Conservation (phyloP, 2,113 vertebrate genomes). For the Strix aluco region DNA sequence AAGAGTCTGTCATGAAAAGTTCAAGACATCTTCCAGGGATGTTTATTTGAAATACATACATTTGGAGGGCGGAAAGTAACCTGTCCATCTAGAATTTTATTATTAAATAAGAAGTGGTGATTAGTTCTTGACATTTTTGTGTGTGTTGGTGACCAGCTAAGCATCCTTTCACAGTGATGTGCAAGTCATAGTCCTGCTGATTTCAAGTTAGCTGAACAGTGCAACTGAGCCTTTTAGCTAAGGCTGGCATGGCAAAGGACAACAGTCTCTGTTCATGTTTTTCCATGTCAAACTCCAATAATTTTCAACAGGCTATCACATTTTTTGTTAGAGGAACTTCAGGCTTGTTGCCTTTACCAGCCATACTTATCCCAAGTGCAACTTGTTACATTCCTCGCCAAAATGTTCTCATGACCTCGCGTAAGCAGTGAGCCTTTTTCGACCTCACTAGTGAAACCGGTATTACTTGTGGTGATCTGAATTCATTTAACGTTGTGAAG, state of each 20-base stretch:
- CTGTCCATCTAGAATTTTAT: background rate
- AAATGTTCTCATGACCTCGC: conserved; percentile 13
- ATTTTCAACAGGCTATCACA: background rate
- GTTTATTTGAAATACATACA: background rate
- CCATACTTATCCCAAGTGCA: background rate
- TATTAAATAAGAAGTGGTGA: background rate
- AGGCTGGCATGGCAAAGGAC: background rate
- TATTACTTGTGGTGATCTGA: conserved; percentile 17
- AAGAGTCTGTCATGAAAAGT: background rate
- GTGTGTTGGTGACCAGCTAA: background rate
- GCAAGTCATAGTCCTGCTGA: background rate
- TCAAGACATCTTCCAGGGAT: background rate
- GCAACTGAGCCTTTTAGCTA: background rate
- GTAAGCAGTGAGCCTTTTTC: conserved; percentile 1
- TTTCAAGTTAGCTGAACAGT: background rate
- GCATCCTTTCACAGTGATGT: background rate
- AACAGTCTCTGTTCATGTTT: background rate
- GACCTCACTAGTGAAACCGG: background rate
- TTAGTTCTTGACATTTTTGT: background rate
- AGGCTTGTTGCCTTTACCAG: background rate
- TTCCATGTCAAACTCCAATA: background rate
- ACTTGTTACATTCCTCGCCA: background rate
- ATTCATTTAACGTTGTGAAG: conserved; percentile 34
- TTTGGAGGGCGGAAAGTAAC: background rate
- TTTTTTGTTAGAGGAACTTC: background rate